Evolutionary conservation across 2,888 invertebrate genomes (phyloP).

Genomic region (Capitulum mitella): DNA sequence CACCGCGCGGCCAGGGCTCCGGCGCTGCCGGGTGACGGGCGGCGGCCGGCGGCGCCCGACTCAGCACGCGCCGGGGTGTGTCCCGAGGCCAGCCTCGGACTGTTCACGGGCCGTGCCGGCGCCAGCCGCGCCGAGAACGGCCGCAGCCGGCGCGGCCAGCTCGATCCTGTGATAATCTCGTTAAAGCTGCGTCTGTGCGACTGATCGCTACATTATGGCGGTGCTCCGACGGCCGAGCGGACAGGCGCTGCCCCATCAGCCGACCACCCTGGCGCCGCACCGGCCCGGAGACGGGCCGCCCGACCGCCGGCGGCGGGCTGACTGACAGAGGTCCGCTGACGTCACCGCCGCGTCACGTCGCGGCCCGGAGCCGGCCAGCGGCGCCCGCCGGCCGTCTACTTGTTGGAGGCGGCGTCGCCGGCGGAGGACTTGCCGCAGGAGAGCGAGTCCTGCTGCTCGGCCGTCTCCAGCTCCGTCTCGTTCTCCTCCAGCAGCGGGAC

Average conservation of each 20-base stretch:
- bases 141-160: not conserved
- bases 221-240: not conserved
- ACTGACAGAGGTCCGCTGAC: not conserved
- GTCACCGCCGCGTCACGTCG: not conserved
- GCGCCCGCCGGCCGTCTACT: not conserved
- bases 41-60: not conserved
- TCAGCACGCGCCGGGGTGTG: not conserved
- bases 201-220: not conserved
- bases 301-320: too few relatives aligned
- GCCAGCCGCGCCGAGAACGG: too few relatives aligned
- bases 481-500: slow-evolving; percentile 9
- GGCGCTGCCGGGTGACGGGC: not conserved
- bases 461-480: not conserved
- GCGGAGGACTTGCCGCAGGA: not conserved
- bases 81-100: too few relatives aligned
- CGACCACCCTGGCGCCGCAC: too few relatives aligned
- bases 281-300: too few relatives aligned
- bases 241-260: too few relatives aligned
- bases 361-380: not conserved
- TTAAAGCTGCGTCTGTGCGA: slow-evolving; percentile 4
- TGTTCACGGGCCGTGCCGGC: too few relatives aligned
- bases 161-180: not conserved
- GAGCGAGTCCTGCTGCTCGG: not conserved
- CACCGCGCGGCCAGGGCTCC: not conserved
- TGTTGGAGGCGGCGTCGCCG: slow-evolving; percentile 5